These are phyloP conservation scores for Pseudomugil gertrudae DNA, from an alignment of 2,797 vertebrate species.

Conservation along the genomic window DNA sequence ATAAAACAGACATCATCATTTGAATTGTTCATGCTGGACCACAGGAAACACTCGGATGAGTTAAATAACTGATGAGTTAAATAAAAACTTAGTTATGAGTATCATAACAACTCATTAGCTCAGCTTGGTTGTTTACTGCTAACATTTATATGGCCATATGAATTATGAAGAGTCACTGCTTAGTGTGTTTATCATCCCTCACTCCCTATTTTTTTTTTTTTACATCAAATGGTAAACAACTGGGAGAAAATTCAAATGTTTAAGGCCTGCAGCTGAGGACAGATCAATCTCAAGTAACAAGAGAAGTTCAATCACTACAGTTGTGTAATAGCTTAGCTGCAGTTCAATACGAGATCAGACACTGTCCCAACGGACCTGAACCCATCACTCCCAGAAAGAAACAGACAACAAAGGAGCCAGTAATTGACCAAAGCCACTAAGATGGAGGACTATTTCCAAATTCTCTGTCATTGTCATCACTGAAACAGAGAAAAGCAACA, in stretches of 20 bases:
- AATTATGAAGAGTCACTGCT: constrained; percentile 45
- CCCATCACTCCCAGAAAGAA: constrained; percentile 22
- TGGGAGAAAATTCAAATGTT: constrained; percentile 29
- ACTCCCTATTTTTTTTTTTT: constrained; percentile 16
- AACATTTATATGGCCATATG: constrained; percentile 26
- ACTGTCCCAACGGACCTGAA: constrained; percentile 23
- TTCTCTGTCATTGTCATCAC: constrained; percentile 41
- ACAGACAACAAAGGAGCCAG: constrained; percentile 12
- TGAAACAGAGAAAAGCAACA: constrained; percentile 51
- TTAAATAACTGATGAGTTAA: too few relatives aligned
- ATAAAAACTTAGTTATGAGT: constrained; percentile 31
- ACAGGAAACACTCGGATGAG: constrained; percentile 27
- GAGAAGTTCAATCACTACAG: constrained; percentile 38
- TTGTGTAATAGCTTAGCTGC: constrained; percentile 42
- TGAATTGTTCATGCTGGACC: constrained; percentile 18
- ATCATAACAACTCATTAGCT: constrained; percentile 34
- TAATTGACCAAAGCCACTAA: constrained; percentile 40
- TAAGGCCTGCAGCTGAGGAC: constrained; percentile 18
- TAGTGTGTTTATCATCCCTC: constrained; percentile 32
- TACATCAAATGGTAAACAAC: constrained; percentile 38
- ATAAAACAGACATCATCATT: constrained; percentile 28
- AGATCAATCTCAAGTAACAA: constrained; percentile 26
- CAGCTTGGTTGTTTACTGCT: constrained; percentile 44
- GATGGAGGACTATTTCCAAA: constrained; percentile 37
- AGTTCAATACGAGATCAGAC: constrained; percentile 34